Conservation (phyloP, 2,888 invertebrate genomes). For the Netelia inedita region DNA sequence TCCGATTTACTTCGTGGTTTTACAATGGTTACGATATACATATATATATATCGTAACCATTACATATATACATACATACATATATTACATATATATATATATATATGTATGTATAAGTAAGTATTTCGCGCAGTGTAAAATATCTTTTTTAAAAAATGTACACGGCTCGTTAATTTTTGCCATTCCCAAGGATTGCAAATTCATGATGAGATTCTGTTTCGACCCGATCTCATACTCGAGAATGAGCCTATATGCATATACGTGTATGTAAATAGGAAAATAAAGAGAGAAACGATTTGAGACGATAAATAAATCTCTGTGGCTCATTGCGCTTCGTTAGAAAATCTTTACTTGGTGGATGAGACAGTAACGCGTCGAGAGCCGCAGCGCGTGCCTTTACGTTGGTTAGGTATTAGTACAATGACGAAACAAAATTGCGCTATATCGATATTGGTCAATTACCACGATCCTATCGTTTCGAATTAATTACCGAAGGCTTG, state of each 20-base stretch:
- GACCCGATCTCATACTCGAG: conserved; percentile 15
- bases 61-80: no score
- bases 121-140: background rate
- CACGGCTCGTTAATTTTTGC: conserved; percentile 42
- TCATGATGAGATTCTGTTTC: conserved; percentile 52
- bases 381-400: conserved; percentile 30
- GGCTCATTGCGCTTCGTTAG: conserved; percentile 49
- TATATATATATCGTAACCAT: background rate
- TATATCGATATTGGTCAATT: conserved; percentile 50
- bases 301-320: conserved; percentile 58
- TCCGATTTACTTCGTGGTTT: conserved; percentile 28
- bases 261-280: background rate
- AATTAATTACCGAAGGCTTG: conserved; percentile 10
- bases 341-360: conserved; percentile 46
- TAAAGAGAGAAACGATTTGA: conserved; percentile 37
- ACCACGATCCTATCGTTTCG: conserved; percentile 1
- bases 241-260: conserved; percentile 7
- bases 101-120: conserved; percentile 3
- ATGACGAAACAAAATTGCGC: conserved; percentile 58
- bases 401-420: conserved; percentile 12
- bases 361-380: conserved; percentile 25
- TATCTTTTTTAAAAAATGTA: background rate
- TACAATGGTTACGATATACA: conserved; percentile 14
- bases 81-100: background rate
- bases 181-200: conserved; percentile 60